Evolutionary conservation across 2,888 invertebrate species (phyloP).

Genomic region (Pheosia tremula): DNA sequence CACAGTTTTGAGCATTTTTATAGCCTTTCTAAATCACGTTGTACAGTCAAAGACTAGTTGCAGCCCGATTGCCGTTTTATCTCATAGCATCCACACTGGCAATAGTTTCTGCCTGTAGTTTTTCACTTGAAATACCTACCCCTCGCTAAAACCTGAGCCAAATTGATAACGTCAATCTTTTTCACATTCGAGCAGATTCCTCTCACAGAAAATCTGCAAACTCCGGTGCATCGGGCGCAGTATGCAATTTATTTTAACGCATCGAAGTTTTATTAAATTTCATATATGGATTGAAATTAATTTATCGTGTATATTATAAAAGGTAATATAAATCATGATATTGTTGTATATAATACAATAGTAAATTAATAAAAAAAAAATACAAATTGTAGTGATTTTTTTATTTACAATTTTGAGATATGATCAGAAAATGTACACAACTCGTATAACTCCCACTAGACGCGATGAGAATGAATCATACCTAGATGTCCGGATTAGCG

Average conservation of each 20-base stretch:
- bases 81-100: too few species aligned
- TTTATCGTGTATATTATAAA: background rate
- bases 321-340: too few species aligned
- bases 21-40: too few species aligned
- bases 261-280: conserved; percentile 15
- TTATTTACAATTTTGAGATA: too few species aligned
- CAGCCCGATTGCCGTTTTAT: too few species aligned
- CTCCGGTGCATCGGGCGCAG: conserved; percentile 9
- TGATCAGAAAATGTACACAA: background rate
- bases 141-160: conserved; percentile 19
- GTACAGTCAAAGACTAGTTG: too few species aligned
- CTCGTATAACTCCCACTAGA: background rate
- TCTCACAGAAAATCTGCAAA: conserved; percentile 25
- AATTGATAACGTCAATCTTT: conserved; percentile 34
- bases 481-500: conserved; percentile 12
- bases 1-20: too few species aligned
- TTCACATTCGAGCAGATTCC: conserved; percentile 9
- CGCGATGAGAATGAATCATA: conserved; percentile 11
- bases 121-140: conserved; percentile 23
- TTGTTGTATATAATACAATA: too few species aligned
- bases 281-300: background rate
- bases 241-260: conserved; percentile 23
- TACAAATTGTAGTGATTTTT: too few species aligned
- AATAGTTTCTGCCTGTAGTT: too few species aligned
- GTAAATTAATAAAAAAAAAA: too few species aligned